These are phyloP conservation scores for Oceanodroma tethys DNA, from an alignment of 2,113 vertebrate genomes.

Conservation along the genomic window DNA sequence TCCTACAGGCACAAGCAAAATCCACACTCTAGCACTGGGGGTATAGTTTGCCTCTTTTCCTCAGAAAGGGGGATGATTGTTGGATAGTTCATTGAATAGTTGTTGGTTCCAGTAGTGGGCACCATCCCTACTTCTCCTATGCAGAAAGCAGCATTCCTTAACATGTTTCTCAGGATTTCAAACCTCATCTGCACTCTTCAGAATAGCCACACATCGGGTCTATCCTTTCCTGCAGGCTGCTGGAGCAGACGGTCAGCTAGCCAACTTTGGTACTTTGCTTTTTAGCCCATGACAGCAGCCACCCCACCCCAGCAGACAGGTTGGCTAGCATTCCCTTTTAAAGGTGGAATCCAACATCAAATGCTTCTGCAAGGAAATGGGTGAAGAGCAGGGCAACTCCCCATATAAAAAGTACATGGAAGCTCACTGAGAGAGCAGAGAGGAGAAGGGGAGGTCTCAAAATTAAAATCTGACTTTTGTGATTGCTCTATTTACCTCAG, in stretches of 20 bases:
- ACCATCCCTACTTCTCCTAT: background rate
- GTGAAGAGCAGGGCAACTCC: background rate
- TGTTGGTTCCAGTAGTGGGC: background rate
- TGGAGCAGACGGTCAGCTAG: background rate
- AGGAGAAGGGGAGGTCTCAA: background rate
- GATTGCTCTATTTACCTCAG: background rate
- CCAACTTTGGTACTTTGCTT: background rate
- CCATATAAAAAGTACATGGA: background rate
- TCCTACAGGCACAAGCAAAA: background rate
- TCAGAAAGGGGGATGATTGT: background rate
- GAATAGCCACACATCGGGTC: background rate
- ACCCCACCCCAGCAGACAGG: background rate
- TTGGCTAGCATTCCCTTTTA: no score
- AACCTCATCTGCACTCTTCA: rapidly evolving
- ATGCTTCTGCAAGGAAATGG: background rate
- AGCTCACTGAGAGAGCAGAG: background rate
- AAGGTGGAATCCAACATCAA: background rate
- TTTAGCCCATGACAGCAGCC: background rate
- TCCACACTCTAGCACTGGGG: background rate
- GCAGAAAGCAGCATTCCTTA: background rate
- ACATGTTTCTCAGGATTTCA: background rate
- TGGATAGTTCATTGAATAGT: background rate
- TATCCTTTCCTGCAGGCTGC: background rate
- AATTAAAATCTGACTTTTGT: background rate
- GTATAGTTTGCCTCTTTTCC: background rate